A percentile compares a stretch with the other conserved stretches of the same genome.
phyloP scores from a whole-genome alignment of 2,797 vertebrate genomes.

The Chaetodon trifasciatus region DNA sequence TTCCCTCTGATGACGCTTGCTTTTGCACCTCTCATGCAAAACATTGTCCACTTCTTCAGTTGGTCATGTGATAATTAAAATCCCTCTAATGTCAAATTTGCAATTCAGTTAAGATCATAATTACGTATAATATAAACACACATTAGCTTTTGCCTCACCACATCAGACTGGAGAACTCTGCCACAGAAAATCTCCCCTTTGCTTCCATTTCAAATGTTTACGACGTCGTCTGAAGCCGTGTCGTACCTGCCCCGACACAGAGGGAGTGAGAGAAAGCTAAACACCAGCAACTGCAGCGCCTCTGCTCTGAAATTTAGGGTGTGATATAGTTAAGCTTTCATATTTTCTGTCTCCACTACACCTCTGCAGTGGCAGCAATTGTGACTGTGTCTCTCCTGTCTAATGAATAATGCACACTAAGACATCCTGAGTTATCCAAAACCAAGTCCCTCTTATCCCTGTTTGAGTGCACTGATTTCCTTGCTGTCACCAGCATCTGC shows the following conservation, averaged over 20 bases:
- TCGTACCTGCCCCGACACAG: slow-evolving; percentile 37
- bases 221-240: slow-evolving; percentile 35
- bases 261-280: slow-evolving; percentile 37
- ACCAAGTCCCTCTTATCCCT: slow-evolving; percentile 80
- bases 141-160: not conserved
- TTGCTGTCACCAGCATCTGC: slow-evolving; percentile 70
- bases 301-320: slow-evolving; percentile 58
- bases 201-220: slow-evolving; percentile 49
- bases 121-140: not conserved
- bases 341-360: slow-evolving; percentile 67
- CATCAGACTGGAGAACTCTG: slow-evolving; percentile 4
- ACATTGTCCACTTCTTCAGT: not conserved
- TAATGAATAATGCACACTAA: slow-evolving; percentile 85
- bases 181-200: not conserved
- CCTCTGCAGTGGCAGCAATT: slow-evolving; percentile 61
- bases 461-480: slow-evolving; percentile 82
- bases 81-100: not conserved
- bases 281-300: slow-evolving; percentile 43
- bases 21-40: not conserved
- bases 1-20: not conserved
- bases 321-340: slow-evolving; percentile 67
- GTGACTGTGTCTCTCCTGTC: slow-evolving; percentile 65
- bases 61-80: not conserved
- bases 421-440: slow-evolving; percentile 79
- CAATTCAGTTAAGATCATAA: not conserved